Base-by-base conservation (phyloP, 2,113 vertebrate species). In the Ictalurus furcatus region DNA sequence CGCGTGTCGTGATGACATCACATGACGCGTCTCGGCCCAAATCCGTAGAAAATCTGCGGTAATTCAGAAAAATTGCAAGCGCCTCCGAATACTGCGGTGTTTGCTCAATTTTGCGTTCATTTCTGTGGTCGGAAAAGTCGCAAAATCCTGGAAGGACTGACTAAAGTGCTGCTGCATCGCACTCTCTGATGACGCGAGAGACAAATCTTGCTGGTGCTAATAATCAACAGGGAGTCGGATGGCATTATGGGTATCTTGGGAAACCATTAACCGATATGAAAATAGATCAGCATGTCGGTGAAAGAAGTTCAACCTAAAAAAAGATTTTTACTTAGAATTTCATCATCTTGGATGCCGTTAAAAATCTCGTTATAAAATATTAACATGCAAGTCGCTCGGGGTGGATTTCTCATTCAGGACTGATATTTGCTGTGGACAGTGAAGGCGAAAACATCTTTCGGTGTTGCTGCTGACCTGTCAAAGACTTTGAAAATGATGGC, bases 401-500 rank as follows among this genome's bases (percentile, higher is more conserved):
- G 12, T 34, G 30, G 69, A 71, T 34, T 34, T 19, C n/a, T 71
- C 73, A 1, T 25, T 25, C 21, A 48, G 21, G 48, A 34, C 84
- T 34, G 48, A 56, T 58, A 17, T 71, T 12, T 34, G 12, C 40
- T 48, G 23, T 6, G 17, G 48, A 74, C 6, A 71, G 14, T 17
- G 58, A 76, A 34, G 19, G 61, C 3, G 58, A 74, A n/a, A 48
- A 52, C 37, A 65, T 4, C 2, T 21, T 48, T 37, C 12, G 30
- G 52, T 44, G 25, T 21, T 0, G 25, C 58, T 67, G 48, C 95
- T 96, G 92, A 99, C 98, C 97, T 97, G 93, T 98, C 95, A 92
- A 99, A 99, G 19, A 99, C 96, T 91, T 95, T 97, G 90, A 99
- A 99, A 92, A 99, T 95, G 0, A 99, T 99, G 30, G 98, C 98